phyloP scores from a whole-genome alignment of 2,888 invertebrate genomes.

The Hydroisotoma schaefferi region DNA sequence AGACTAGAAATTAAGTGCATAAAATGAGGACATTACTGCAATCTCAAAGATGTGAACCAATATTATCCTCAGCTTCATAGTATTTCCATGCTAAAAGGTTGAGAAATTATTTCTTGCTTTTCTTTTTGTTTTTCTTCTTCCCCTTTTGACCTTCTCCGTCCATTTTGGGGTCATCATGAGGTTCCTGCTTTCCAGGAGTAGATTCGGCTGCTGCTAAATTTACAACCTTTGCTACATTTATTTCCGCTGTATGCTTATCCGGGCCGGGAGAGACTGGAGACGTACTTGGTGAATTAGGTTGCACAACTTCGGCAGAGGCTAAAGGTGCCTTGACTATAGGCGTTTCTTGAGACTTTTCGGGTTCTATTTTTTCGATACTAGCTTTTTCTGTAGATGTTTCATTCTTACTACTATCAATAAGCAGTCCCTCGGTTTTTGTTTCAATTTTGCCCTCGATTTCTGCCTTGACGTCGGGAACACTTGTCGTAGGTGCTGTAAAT shows the following conservation, averaged over 20 bases:
- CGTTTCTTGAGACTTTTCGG: no score
- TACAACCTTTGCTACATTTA: no score
- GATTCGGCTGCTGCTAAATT: not conserved
- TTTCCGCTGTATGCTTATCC: no score
- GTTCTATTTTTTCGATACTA: not conserved
- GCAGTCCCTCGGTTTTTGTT: not conserved
- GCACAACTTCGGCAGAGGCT: not conserved
- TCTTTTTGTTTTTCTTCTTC: constrained; percentile 18
- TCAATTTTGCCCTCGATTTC: not conserved
- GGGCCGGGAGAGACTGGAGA: no score
- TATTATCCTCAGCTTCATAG: no score
- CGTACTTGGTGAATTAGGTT: not conserved
- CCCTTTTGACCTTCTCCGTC: not conserved
- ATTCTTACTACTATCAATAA: no score
- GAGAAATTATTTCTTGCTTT: constrained; percentile 11
- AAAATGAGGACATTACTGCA: no score
- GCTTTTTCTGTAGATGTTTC: not conserved
- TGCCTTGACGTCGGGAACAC: not conserved
- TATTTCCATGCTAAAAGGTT: no score
- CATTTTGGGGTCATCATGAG: not conserved
- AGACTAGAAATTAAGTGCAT: no score
- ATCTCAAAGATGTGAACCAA: no score
- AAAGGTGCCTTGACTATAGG: not conserved
- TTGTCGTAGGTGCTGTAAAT: not conserved
- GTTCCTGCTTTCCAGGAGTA: not conserved